phyloP scores from a whole-genome alignment of 92 coral and sea anemone genomes.

The Anthopleura xanthogrammica region DNA sequence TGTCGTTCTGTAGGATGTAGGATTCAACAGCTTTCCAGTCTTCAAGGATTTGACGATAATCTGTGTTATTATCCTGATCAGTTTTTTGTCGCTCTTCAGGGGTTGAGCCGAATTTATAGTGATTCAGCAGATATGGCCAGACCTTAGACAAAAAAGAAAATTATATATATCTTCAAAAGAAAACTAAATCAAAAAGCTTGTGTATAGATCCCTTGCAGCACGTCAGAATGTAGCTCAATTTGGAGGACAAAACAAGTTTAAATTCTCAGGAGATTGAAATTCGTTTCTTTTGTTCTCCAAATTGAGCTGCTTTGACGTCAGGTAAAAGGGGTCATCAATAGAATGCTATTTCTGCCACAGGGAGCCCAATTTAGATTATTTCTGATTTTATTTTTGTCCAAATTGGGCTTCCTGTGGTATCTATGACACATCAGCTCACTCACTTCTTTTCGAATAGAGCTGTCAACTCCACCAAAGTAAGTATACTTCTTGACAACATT shows the following conservation, averaged over 20 bases:
- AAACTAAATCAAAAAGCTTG: no score
- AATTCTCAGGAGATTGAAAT: no score
- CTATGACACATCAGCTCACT: not conserved
- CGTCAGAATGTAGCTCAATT: no score
- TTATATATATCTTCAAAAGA: not conserved
- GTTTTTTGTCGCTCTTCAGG: slow-evolving; percentile 67
- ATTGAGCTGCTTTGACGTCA: no score
- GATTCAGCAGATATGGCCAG: slow-evolving; percentile 93
- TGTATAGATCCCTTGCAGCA: no score
- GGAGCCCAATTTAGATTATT: no score
- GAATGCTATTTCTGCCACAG: no score
- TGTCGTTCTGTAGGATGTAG: slow-evolving; percentile 71
- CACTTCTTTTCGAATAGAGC: slow-evolving; percentile 79
- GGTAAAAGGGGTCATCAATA: no score
- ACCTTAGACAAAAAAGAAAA: slow-evolving; percentile 40
- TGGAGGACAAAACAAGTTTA: no score
- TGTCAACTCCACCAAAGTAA: slow-evolving; percentile 89
- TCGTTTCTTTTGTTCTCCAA: not conserved
- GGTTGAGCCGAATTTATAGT: slow-evolving; percentile 90
- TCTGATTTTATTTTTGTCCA: no score
- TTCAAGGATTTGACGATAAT: slow-evolving; percentile 66
- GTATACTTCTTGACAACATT: slow-evolving; percentile 54
- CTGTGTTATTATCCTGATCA: slow-evolving; percentile 46
- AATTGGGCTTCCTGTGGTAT: no score
- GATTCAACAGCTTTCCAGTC: slow-evolving; percentile 94